Conservation (phyloP, 2,797 vertebrate species). For the Artibeus jamaicensis region DNA sequence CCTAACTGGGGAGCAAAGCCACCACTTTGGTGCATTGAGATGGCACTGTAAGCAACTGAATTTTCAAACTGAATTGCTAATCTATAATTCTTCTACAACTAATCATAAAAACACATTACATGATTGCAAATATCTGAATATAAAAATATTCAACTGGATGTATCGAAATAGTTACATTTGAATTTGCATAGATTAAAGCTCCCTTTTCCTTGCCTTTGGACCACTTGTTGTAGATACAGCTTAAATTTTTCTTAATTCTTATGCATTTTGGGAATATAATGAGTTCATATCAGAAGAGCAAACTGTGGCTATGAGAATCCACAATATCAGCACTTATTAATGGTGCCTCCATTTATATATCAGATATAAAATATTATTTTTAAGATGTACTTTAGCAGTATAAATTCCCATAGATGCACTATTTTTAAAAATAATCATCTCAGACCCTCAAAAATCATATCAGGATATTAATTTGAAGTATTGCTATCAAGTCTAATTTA, state of each 20-base stretch:
- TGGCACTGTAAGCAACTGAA: neutral
- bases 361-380: neutral
- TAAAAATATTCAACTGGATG: neutral
- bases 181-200: neutral
- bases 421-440: neutral
- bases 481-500: slow-evolving; percentile 18
- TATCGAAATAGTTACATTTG: neutral
- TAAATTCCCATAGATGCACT: neutral
- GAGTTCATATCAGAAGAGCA: neutral
- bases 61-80: neutral
- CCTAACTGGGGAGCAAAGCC: too few species aligned
- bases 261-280: neutral
- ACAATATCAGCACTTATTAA: neutral
- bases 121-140: neutral
- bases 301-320: neutral
- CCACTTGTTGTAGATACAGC: neutral
- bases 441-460: neutral
- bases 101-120: neutral
- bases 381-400: neutral
- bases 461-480: slow-evolving; percentile 33
- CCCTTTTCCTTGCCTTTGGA: neutral
- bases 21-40: too few species aligned
- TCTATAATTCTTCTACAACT: neutral
- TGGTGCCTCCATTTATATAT: neutral
- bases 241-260: neutral